Base-by-base conservation (phyloP, 2,113 vertebrate genomes). In the Rhea pennata region DNA sequence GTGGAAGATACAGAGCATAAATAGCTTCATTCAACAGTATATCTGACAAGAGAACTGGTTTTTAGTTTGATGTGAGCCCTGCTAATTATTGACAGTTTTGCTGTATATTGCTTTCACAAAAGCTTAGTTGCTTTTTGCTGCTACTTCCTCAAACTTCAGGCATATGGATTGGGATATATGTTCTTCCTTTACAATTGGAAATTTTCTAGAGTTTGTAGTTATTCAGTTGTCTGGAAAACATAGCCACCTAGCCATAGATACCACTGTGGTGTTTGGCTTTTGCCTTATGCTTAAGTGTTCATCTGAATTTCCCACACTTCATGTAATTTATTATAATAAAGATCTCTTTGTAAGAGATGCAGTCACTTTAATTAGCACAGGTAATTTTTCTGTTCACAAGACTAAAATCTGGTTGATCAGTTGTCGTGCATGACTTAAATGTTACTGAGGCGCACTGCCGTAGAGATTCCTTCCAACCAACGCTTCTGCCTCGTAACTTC, bases 121-220 rank as follows among this genome's bases (percentile, higher is more conserved):
- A 59, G 56, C 91, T 73, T 22, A 44, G 27, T 53, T 85, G 29
- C 16, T 53, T 92, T 87, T 87, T 84, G 9, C 82, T 84, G 23
- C 53, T 64, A 3, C 44, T 44, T 67, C 56, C 44, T 84, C 59
- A 70, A 14, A 50, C 33, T 65, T 91, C 23, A 77, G 21, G 29
- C 0, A 0, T 5, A 1, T 44, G 7, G 69, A 9, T 58, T 31
- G 31, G 58, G 27, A 6, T 59, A 4, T 5, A 4, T 15, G 17
- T 53, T 8, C 75, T 70, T 73, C 24, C 56, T 91, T 84, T 77
- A 36, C 50, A 48, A 71, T 22, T 69, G n/a, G 64, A 62, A 36
- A 10, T 29, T 88, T 87, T 88, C 26, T 76, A 1, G 95, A 64
- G 46, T 50, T 70, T 62, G 42, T 70, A 88, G 48, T 46, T 88